phyloP scores from a whole-genome alignment of 2,888 invertebrate genomes.

The Dyspetes luteomarginatus region DNA sequence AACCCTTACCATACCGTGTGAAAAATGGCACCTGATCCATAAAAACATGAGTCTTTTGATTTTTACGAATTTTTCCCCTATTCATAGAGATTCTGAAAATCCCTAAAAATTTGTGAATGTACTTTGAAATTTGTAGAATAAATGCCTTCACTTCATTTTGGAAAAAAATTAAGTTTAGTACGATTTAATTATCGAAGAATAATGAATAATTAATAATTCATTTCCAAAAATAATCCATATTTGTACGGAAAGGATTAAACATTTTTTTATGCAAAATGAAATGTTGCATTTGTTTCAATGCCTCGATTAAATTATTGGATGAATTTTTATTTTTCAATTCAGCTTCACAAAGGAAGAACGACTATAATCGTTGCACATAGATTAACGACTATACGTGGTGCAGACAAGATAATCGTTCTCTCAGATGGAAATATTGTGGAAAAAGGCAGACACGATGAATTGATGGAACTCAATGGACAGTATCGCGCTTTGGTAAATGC shows the following conservation, averaged over 20 bases:
- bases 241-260: too few species aligned
- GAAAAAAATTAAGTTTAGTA: too few species aligned
- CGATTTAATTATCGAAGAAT: too few species aligned
- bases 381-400: slow-evolving; percentile 89
- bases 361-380: slow-evolving; percentile 92
- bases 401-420: slow-evolving; percentile 90
- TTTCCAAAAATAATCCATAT: too few species aligned
- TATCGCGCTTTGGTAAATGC: slow-evolving; percentile 89
- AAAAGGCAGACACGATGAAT: slow-evolving; percentile 88
- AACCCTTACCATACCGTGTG: background rate
- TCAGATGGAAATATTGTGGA: slow-evolving; percentile 89
- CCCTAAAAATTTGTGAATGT: too few species aligned
- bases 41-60: too few species aligned
- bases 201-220: too few species aligned
- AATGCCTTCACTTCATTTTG: too few species aligned
- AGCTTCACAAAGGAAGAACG: slow-evolving; percentile 90
- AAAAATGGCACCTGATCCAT: too few species aligned
- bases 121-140: too few species aligned
- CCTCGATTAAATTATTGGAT: background rate
- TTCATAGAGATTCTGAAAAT: too few species aligned
- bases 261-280: background rate
- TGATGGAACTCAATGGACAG: slow-evolving; percentile 87
- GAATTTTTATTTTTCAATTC: background rate
- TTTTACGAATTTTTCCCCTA: too few species aligned
- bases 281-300: background rate